Conservation (phyloP, 2,113 vertebrate genomes). For the Phalacrocorax pelagicus region DNA sequence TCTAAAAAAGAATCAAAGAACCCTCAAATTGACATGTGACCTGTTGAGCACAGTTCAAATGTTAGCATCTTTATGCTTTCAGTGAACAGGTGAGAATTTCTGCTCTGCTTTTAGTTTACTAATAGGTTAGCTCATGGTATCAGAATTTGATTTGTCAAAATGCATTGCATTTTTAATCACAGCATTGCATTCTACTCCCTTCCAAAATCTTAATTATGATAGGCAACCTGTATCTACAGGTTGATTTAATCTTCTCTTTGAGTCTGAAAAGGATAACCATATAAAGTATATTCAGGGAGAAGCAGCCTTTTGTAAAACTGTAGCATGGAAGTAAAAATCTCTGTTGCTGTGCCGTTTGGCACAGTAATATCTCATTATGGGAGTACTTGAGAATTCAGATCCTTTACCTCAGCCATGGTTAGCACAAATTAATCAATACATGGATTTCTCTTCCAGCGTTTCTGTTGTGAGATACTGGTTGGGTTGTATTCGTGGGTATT, state of each 20-base stretch:
- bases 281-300: not conserved
- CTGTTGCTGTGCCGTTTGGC: not conserved
- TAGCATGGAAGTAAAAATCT: not conserved
- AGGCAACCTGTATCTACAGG: accelerated
- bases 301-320: not conserved
- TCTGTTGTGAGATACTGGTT: not conserved
- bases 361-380: not conserved
- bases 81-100: not conserved
- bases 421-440: not conserved
- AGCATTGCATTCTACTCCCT: not conserved
- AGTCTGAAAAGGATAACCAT: not conserved
- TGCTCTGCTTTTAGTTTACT: not conserved
- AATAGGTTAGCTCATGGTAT: not conserved
- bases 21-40: not conserved
- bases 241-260: not conserved
- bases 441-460: not conserved
- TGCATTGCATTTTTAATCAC: not conserved
- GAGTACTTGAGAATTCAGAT: not conserved
- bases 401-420: not conserved
- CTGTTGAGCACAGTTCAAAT: not conserved
- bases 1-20: not conserved
- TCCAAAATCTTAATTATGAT: not conserved
- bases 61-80: not conserved
- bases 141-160: not conserved
- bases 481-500: not conserved